These are phyloP conservation scores for Watsonalla binaria DNA, from an alignment of 2,888 invertebrate species.

Conservation along the genomic window DNA sequence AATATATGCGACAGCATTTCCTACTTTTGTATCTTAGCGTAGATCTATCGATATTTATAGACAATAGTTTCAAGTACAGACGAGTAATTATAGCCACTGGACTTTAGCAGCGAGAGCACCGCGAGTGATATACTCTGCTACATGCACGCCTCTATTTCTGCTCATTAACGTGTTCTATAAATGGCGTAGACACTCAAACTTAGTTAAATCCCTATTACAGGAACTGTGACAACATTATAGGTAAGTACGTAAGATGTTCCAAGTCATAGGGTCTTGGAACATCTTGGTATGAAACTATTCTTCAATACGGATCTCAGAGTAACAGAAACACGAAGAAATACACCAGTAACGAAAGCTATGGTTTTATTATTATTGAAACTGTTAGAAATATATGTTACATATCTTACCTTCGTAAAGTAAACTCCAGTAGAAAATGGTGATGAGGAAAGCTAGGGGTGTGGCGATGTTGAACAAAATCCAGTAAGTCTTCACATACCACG, in stretches of 20 bases:
- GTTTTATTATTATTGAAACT: no score
- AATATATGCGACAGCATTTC: no score
- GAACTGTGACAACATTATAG: no score
- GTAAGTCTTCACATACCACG: conserved; percentile 55
- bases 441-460: conserved; percentile 57
- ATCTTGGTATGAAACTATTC: no score
- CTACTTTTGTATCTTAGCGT: neutral
- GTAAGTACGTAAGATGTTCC: no score
- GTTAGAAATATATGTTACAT: neutral
- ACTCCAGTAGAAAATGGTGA: conserved; percentile 71
- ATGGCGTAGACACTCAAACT: no score
- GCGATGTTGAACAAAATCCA: conserved; percentile 56
- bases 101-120: neutral
- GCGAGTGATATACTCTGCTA: neutral
- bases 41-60: neutral
- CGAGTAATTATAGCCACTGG: neutral
- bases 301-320: no score
- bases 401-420: conserved; percentile 55
- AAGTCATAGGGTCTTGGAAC: no score
- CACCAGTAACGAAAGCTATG: no score
- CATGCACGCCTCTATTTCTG: neutral
- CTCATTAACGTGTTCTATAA: neutral
- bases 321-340: no score
- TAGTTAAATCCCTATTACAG: no score
- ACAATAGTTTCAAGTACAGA: neutral